Evolutionary conservation across 2,888 invertebrate genomes (phyloP), one percentile per base, ranked within the genome.

Genomic region (Scaptomyza caliginosa): DNA sequence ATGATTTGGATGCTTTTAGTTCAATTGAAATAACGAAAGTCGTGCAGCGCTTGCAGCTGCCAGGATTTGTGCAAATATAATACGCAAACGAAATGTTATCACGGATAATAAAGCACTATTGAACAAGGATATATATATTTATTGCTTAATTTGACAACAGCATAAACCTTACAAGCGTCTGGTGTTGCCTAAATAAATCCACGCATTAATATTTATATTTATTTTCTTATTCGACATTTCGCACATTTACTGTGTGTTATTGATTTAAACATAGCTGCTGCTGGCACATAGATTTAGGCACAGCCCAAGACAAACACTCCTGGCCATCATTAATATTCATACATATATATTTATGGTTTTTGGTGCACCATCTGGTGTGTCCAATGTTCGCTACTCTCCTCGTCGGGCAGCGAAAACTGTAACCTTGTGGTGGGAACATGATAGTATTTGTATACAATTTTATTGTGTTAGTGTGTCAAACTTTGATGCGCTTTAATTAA

Each of bases 241-340:
- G 32, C 21, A 24, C 16, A 26, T 6, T 17, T 26, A 4, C 13
- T 32, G 16, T 26, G 17, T 7, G 58, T 28, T 36, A 59, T 39
- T 26, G 46, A 38, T 23, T 56, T 3, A 26, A 3, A 4, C 16
- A 19, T n/a, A 54, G 6, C 32, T 46, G 23, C 17, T 23, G 32
- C 4, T 17, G 3, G 16, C 16, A 17, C 16, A 11, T 26, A 40
- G 23, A 36, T 30, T 55, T 8, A 4, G 6, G 38, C 19, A n/a
- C n/a, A n/a, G n/a, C n/a, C n/a, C n/a, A n/a, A n/a, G n/a, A n/a
- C n/a, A 21, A 24, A 17, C 48, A 28, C 23, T 28, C 19, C 54
- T 24, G 42, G 13, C 21, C 57, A 43, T 62, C 70, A 75, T 77
- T 66, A 58, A 80, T 80, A 80, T 77, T 73, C 72, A 76, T 58